A percentile compares a stretch with the other conserved stretches of the same genome.
phyloP scores from a whole-genome alignment of 2,888 invertebrate species.

The Strigamia maritima region DNA sequence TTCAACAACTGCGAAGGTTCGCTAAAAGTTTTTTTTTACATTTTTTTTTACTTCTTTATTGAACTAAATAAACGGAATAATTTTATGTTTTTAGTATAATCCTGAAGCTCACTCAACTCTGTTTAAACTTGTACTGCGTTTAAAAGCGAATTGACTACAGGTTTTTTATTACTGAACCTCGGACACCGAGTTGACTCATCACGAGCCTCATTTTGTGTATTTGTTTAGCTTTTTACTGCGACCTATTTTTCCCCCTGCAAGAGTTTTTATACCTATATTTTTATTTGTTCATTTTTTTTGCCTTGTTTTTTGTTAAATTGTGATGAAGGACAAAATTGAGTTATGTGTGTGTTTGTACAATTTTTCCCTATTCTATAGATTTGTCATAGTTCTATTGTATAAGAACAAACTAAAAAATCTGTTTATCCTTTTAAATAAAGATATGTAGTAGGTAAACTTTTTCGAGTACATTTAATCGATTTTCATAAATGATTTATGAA shows the following conservation, averaged over 20 bases:
- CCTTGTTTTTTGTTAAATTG: not conserved
- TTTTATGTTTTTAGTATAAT: too few relatives aligned
- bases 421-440: too few relatives aligned
- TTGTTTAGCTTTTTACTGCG: not conserved
- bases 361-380: not conserved
- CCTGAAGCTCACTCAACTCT: too few relatives aligned
- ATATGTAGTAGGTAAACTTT: too few relatives aligned
- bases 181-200: not conserved
- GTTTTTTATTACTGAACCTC: not conserved
- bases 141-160: not conserved
- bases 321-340: not conserved
- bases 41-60: too few relatives aligned
- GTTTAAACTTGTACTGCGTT: not conserved
- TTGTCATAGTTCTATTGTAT: not conserved
- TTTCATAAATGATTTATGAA: not conserved
- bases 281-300: not conserved
- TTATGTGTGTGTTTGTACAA: not conserved
- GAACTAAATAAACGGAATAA: too few relatives aligned
- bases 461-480: not conserved
- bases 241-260: not conserved
- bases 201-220: conserved; percentile 2
- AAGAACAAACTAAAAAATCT: not conserved
- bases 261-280: not conserved
- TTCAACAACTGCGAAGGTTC: too few relatives aligned
- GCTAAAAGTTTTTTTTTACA: too few relatives aligned